A percentile compares a stretch with the other conserved stretches of the same genome.
These are phyloP conservation scores for Homalodisca vitripennis DNA, from an alignment of 1,140 invertebrate species.

Conservation along the genomic window DNA sequence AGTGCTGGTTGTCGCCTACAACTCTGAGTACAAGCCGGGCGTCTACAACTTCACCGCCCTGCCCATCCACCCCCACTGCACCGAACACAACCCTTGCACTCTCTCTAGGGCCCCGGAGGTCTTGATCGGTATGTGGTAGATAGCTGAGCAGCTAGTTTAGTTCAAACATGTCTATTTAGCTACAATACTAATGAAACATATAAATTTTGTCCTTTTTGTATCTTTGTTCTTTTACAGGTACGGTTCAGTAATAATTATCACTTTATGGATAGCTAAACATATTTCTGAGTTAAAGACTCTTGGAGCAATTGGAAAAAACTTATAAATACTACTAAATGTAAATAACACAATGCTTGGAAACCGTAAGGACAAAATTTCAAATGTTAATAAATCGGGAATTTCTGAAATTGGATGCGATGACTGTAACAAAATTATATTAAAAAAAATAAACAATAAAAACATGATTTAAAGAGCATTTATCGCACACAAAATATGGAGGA, in stretches of 20 bases:
- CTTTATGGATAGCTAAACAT: background rate
- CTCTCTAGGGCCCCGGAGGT: constrained; percentile 20
- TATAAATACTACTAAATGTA: too few species aligned
- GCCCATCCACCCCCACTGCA: constrained; percentile 13
- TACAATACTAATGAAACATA: background rate
- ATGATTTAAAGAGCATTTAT: too few species aligned
- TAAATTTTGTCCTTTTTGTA: background rate
- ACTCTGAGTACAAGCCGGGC: constrained; percentile 23
- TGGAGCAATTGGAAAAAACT: too few species aligned
- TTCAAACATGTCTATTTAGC: too few species aligned
- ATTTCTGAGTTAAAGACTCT: too few species aligned
- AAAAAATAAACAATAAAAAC: too few species aligned
- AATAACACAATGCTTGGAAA: too few species aligned
- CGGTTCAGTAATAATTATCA: background rate
- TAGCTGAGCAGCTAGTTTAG: background rate
- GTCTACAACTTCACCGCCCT: constrained; percentile 29
- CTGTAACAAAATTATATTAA: too few species aligned
- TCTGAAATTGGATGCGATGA: too few species aligned
- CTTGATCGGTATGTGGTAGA: constrained; percentile 13
- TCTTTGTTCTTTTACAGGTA: background rate
- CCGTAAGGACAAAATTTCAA: too few species aligned
- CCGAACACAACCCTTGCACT: constrained; percentile 4
- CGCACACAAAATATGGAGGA: too few species aligned
- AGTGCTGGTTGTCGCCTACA: background rate
- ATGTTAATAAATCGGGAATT: too few species aligned